A percentile compares a stretch with the other conserved stretches of the same genome.
phyloP scores from a whole-genome alignment of 2,113 vertebrate species.

The Lepidothrix coronata region DNA sequence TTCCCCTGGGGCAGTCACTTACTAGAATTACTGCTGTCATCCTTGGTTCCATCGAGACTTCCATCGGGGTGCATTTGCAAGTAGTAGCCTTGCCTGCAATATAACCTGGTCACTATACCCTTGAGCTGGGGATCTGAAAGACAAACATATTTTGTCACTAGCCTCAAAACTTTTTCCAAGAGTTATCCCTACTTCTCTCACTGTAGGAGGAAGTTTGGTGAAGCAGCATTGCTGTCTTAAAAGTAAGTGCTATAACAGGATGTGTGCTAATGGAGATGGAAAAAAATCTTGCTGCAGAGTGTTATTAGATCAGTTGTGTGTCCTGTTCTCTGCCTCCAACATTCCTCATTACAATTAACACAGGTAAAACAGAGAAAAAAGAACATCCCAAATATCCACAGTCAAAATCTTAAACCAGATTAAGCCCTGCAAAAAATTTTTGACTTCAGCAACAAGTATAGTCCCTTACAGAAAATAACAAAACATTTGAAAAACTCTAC shows the following conservation, averaged over 20 bases:
- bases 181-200: constrained; percentile 38
- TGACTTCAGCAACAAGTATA: not conserved
- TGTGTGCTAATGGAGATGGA: not conserved
- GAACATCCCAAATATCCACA: not conserved
- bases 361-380: not conserved
- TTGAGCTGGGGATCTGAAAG: constrained; percentile 99
- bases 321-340: constrained; percentile 2
- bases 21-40: constrained; percentile 99
- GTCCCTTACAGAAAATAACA: not conserved
- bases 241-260: constrained; percentile 11
- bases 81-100: constrained; percentile 99
- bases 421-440: not conserved
- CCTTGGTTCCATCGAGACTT: constrained; percentile 99
- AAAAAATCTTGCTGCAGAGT: not conserved
- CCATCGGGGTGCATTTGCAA: constrained; percentile 99
- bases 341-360: not conserved
- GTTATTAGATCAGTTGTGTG: not conserved
- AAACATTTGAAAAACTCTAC: not conserved
- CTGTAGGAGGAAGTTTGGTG: constrained; percentile 46
- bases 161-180: constrained; percentile 56
- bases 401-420: not conserved
- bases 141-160: constrained; percentile 77
- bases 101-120: constrained; percentile 99
- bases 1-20: constrained; percentile 69
- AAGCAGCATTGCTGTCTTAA: constrained; percentile 28